Evolutionary conservation across 2,113 vertebrate genomes (phyloP).

Genomic region (Colaptes auratus): DNA sequence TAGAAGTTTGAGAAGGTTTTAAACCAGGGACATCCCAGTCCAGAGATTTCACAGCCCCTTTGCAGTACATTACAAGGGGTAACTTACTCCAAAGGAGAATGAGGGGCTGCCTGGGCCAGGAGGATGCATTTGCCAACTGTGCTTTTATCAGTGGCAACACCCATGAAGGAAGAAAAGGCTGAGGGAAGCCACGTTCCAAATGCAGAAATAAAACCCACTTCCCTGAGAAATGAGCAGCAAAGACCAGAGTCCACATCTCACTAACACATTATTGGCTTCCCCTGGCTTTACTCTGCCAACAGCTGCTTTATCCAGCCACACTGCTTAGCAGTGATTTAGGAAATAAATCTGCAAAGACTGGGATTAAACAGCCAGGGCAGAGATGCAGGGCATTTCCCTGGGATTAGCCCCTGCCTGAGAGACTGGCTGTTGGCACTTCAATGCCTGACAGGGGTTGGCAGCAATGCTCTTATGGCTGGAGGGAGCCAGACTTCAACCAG

Average conservation of each 20-base stretch:
- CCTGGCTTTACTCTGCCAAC: neutral
- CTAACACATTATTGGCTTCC: neutral
- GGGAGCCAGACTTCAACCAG: neutral
- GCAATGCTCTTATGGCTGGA: neutral
- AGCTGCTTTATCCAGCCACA: neutral
- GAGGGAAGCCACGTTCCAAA: neutral
- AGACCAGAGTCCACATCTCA: neutral
- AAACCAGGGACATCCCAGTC: neutral
- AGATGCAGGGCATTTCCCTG: neutral
- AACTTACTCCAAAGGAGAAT: neutral
- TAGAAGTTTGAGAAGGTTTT: neutral
- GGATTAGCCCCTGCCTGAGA: neutral
- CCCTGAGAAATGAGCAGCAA: neutral
- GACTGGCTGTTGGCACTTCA: neutral
- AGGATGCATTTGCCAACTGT: neutral
- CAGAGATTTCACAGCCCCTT: neutral
- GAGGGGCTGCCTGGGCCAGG: fast-evolving
- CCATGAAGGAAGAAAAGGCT: fast-evolving
- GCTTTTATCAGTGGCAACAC: neutral
- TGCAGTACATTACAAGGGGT: neutral
- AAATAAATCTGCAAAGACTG: neutral
- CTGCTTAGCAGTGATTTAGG: neutral
- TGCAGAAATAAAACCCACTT: neutral
- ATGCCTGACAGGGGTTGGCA: neutral
- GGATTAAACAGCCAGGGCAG: neutral